Base-by-base conservation (phyloP, 1,140 invertebrate genomes). In the Hyles euphorbiae region DNA sequence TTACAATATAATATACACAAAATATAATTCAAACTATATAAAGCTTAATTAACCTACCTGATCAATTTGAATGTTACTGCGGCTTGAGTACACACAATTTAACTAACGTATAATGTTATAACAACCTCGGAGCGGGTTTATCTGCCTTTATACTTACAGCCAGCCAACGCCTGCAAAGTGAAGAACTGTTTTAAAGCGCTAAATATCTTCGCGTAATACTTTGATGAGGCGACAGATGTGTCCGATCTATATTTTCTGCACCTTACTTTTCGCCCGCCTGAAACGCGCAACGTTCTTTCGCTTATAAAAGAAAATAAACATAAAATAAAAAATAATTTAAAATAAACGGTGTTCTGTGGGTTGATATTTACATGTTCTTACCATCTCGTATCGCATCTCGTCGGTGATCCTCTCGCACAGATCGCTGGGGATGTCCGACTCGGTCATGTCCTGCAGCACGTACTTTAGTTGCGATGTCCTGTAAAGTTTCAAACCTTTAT, bases 341-440 rank as follows among this genome's bases (percentile, higher is more conserved):
- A 69, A 63, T 57, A 56, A 62, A 55, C 36, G 55, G 53, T 53
- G 54, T 53, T 57, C 48, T 63, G 67, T 58, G 68, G 56, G 61
- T 63, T 56, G 83, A 86, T 87, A 87, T 87, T 87, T 87, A 87
- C 84, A 82, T 86, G 81, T 78, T 55, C 92, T 90, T 83, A 96
- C 93, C 88, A 96, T 94, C 91, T 99, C 98, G 89, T 98, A 93
- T 70, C 96, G 92, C 90, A 98, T 98, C 91, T 99, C 98, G 91
- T 99, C 96, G 81, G 94, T 93, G 62, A 99, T 92, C 78, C 97
- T 93, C 74, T 97, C 96, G 69, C 94, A 94, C 63, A 96, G 90
- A 90, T 96, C 93, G 70, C 92, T 91, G 47, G 98, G 98, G 78
- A 99, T 99, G 90, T 99, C 98, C 71, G 92, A 92, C 88, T 98